Conservation (phyloP, 2,113 vertebrate species). For the Pristiophorus japonicus region DNA sequence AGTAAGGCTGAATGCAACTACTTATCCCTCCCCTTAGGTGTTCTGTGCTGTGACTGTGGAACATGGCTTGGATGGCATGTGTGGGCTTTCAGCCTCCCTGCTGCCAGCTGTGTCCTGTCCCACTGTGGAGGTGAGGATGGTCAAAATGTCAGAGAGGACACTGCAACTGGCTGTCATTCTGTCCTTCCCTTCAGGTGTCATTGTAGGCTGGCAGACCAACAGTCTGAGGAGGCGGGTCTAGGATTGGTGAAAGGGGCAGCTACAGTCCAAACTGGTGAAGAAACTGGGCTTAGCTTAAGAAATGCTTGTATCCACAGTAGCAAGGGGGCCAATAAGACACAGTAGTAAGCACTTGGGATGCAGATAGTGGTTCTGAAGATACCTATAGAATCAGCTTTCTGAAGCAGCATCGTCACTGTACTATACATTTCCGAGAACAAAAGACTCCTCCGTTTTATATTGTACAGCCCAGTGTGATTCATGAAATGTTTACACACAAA, state of each 20-base stretch:
- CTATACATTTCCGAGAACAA: background rate
- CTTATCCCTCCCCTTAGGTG: no score
- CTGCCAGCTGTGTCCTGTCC: no score
- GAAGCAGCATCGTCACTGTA: background rate
- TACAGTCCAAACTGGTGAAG: conserved; percentile 77
- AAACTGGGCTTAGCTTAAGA: conserved; percentile 72
- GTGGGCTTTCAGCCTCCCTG: no score
- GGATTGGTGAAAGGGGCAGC: conserved; percentile 78
- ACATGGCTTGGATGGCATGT: no score
- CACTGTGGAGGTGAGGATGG: no score
- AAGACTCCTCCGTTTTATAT: background rate
- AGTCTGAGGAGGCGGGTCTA: conserved; percentile 72
- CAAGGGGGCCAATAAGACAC: background rate
- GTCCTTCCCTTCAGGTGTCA: conserved; percentile 73
- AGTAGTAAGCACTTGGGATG: background rate
- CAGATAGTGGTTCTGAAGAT: background rate
- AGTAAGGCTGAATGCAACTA: no score
- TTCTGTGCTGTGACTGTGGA: no score
- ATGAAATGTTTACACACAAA: background rate
- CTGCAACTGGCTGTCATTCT: conserved; percentile 64
- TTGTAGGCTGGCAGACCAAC: conserved; percentile 82
- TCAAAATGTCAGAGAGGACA: conserved; percentile 56
- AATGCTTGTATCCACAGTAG: no score
- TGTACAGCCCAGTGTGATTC: background rate
- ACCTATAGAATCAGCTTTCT: background rate